phyloP scores from a whole-genome alignment of 2,797 vertebrate genomes.

The Pterois miles region DNA sequence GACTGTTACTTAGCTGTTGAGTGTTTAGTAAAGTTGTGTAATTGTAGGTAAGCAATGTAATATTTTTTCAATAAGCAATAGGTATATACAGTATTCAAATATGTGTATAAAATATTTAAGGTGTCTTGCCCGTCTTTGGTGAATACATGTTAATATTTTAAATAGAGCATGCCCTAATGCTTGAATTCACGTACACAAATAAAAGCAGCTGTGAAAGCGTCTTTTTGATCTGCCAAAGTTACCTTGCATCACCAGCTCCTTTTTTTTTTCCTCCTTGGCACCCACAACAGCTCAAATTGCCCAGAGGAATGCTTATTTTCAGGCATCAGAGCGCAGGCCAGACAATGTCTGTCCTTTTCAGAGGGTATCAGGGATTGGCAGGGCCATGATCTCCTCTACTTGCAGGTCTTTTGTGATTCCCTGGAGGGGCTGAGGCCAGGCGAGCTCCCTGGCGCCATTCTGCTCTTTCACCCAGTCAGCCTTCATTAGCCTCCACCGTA shows the following conservation, averaged over 20 bases:
- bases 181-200: slow-evolving; percentile 14
- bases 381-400: slow-evolving; percentile 68
- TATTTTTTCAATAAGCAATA: background rate
- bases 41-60: background rate
- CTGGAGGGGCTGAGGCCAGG: slow-evolving; percentile 60
- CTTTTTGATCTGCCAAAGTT: slow-evolving; percentile 33
- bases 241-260: slow-evolving; percentile 45
- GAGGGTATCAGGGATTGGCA: slow-evolving; percentile 75
- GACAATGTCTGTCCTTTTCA: slow-evolving; percentile 78
- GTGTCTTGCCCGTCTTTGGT: background rate
- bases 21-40: background rate
- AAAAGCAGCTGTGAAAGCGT: slow-evolving; percentile 36
- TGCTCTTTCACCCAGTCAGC: slow-evolving; percentile 77
- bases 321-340: slow-evolving; percentile 65
- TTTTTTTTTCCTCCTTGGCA: slow-evolving; percentile 34
- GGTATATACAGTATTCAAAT: background rate
- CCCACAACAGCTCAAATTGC: slow-evolving; percentile 51
- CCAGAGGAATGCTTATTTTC: slow-evolving; percentile 72
- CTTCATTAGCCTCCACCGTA: slow-evolving; percentile 71
- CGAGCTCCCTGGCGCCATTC: slow-evolving; percentile 63
- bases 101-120: background rate
- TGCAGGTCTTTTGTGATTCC: slow-evolving; percentile 73
- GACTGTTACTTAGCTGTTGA: background rate
- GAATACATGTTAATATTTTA: background rate
- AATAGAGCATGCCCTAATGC: background rate